Percentiles rank a stretch among this genome's conserved stretches.
phyloP scores from a whole-genome alignment of 2,888 invertebrate species.

The Agonopterix subpropinquella region DNA sequence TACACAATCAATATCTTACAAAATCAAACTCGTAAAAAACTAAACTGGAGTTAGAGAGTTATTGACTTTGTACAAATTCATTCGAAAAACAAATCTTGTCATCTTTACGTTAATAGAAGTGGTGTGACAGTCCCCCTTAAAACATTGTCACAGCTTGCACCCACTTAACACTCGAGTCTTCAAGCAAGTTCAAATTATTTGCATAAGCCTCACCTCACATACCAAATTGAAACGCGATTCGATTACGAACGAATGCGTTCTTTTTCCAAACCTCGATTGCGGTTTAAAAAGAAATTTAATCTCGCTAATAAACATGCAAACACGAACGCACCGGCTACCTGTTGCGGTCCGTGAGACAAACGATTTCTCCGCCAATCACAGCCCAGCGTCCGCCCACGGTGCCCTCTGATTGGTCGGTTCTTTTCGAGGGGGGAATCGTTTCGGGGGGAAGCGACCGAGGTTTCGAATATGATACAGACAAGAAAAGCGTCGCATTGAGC shows the following conservation, averaged over 20 bases:
- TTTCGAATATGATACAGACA: slow-evolving; percentile 61
- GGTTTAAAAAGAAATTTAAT: slow-evolving; percentile 69
- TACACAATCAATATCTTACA: too few relatives aligned
- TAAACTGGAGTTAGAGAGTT: too few relatives aligned
- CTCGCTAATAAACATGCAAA: slow-evolving; percentile 74
- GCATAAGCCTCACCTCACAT: slow-evolving; percentile 18
- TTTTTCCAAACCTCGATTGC: slow-evolving; percentile 48
- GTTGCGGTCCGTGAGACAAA: slow-evolving; percentile 70
- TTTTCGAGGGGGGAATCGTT: slow-evolving; percentile 35
- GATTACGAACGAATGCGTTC: slow-evolving; percentile 43
- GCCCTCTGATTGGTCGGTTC: slow-evolving; percentile 49
- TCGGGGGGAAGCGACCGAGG: slow-evolving; percentile 42
- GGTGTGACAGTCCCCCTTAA: too few relatives aligned
- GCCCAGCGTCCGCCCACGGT: slow-evolving; percentile 65
- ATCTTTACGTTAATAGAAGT: background rate
- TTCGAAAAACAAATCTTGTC: too few relatives aligned
- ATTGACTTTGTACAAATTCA: too few relatives aligned
- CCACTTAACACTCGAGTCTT: too few relatives aligned
- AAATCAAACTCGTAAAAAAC: too few relatives aligned
- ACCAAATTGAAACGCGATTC: slow-evolving; percentile 44
- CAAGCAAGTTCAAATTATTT: slow-evolving; percentile 18
- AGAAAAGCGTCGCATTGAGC: slow-evolving; percentile 74
- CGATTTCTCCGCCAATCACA: slow-evolving; percentile 53
- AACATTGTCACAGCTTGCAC: too few relatives aligned
- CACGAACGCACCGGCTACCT: slow-evolving; percentile 70